These are phyloP conservation scores for Epinotia demarniana DNA, from an alignment of 2,888 invertebrate species.

Conservation along the genomic window DNA sequence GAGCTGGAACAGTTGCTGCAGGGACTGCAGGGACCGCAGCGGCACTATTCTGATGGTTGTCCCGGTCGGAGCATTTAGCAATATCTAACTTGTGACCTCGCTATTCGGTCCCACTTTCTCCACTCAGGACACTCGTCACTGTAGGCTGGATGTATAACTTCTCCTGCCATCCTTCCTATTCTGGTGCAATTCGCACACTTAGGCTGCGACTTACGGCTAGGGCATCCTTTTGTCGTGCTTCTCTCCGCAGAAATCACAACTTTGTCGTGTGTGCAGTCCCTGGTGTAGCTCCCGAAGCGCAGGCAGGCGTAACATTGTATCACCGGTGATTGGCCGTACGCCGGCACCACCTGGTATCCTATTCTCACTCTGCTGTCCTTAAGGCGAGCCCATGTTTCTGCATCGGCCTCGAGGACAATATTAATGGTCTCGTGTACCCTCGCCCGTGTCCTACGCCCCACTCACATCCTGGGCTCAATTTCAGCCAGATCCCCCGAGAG, in stretches of 20 bases:
- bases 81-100: too few species aligned
- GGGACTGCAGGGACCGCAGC: too few species aligned
- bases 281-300: not conserved
- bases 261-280: not conserved
- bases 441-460: not conserved
- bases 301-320: not conserved
- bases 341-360: not conserved
- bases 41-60: too few species aligned
- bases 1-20: too few species aligned
- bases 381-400: not conserved
- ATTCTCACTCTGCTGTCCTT: not conserved
- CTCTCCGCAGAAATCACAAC: not conserved
- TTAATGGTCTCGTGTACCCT: not conserved
- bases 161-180: too few species aligned
- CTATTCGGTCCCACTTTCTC: too few species aligned
- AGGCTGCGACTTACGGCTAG: not conserved
- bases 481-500: accelerated
- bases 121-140: too few species aligned
- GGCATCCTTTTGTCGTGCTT: not conserved
- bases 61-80: too few species aligned
- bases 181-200: too few species aligned
- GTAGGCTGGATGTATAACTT: too few species aligned
- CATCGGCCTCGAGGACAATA: not conserved
- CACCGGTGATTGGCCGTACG: not conserved
- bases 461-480: not conserved